Percentiles rank a stretch among this genome's conserved stretches.
phyloP scores from a whole-genome alignment of 2,888 invertebrate genomes.

The Thereva unica region DNA sequence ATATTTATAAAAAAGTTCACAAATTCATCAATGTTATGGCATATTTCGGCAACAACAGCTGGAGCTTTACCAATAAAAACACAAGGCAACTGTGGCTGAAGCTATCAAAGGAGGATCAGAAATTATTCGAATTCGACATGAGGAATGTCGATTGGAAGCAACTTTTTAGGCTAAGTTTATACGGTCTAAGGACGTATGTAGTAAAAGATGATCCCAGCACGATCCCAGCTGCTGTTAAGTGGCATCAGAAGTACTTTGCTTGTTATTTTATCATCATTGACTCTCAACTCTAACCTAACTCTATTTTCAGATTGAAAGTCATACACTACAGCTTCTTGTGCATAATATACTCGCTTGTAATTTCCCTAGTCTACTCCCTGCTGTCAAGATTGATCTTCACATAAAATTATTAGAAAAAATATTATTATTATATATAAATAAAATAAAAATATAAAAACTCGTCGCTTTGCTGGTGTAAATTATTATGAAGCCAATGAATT shows the following conservation, averaged over 20 bases:
- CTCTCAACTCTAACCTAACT: no score
- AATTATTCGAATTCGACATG: conserved; percentile 76
- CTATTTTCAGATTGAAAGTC: conserved; percentile 10
- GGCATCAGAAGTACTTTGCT: conserved; percentile 62
- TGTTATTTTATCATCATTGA: not conserved
- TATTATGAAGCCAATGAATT: no score
- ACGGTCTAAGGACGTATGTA: conserved; percentile 74
- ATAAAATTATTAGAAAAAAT: not conserved
- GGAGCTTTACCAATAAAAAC: conserved; percentile 71
- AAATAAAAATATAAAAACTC: no score
- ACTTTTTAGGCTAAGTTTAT: conserved; percentile 61
- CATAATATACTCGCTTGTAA: not conserved
- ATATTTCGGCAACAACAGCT: conserved; percentile 76
- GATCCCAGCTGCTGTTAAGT: conserved; percentile 65
- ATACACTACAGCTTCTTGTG: conserved; percentile 2
- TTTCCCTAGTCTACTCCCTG: not conserved
- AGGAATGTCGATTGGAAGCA: conserved; percentile 68
- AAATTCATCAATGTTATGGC: conserved; percentile 73
- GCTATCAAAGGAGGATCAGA: conserved; percentile 55
- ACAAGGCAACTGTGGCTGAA: conserved; percentile 57
- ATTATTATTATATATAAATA: no score
- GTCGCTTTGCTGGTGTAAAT: no score
- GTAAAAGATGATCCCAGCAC: conserved; percentile 77
- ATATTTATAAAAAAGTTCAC: conserved; percentile 78
- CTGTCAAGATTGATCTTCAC: not conserved